Percentiles rank a stretch among this genome's conserved stretches.
Evolutionary conservation across 2,797 vertebrate species (phyloP).

Genomic region (Brachymystax lenok): DNA sequence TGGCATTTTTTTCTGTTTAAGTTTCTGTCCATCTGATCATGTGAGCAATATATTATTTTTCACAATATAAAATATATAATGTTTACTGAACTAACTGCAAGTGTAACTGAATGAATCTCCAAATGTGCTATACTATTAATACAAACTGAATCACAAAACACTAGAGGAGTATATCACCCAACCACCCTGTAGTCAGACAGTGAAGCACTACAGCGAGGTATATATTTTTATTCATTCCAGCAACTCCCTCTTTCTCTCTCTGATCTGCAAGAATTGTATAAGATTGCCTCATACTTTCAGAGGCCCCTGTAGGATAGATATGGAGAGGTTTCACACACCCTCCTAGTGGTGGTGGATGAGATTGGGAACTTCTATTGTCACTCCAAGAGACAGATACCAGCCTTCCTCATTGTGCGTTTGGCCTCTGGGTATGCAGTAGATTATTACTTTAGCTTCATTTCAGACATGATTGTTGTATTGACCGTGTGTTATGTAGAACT

Average conservation of each 20-base stretch:
- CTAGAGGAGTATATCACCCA: background rate
- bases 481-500: background rate
- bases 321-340: conserved; percentile 64
- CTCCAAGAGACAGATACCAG: conserved; percentile 50
- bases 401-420: background rate
- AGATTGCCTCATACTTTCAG: conserved; percentile 77
- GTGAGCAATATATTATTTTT: background rate
- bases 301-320: conserved; percentile 68
- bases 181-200: background rate
- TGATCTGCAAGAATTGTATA: conserved; percentile 69
- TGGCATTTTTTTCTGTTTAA: background rate
- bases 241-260: conserved; percentile 39
- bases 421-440: background rate
- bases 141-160: background rate
- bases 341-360: conserved; percentile 54
- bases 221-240: background rate
- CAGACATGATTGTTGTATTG: background rate
- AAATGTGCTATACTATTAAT: background rate
- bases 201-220: background rate
- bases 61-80: background rate
- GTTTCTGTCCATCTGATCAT: background rate
- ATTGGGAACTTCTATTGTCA: conserved; percentile 60
- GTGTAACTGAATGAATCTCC: background rate
- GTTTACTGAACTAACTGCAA: background rate
- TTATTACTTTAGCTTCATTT: background rate